A percentile compares a stretch with the other conserved stretches of the same genome.
phyloP scores from a whole-genome alignment of 1,140 invertebrate species.

The Cydia strobilella region DNA sequence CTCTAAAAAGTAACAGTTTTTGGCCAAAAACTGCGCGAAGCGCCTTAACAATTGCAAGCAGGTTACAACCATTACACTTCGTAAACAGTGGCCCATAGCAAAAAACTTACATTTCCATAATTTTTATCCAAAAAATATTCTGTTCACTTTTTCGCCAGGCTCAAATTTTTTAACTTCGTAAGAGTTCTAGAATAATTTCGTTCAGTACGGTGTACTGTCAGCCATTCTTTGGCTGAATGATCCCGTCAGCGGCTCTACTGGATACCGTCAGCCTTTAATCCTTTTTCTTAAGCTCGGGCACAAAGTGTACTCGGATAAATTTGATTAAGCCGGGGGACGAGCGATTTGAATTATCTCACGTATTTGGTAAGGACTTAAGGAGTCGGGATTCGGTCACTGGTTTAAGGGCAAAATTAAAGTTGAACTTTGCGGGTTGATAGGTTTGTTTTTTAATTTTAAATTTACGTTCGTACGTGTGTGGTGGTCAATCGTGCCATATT shows the following conservation, averaged over 20 bases:
- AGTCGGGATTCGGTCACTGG: background rate
- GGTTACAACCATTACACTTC: no score
- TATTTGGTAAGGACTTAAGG: background rate
- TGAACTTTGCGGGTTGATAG: background rate
- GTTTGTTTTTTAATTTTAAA: no score
- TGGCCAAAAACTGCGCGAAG: no score
- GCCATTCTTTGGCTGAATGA: background rate
- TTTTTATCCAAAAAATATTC: no score
- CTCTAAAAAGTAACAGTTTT: no score
- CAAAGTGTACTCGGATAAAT: conserved; percentile 4
- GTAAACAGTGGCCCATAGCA: no score
- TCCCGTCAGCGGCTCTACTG: background rate
- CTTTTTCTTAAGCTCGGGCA: background rate
- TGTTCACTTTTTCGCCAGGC: no score
- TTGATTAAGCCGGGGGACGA: background rate
- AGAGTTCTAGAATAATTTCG: background rate
- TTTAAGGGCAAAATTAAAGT: background rate
- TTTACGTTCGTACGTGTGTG: no score
- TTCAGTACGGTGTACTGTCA: background rate
- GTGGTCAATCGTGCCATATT: no score
- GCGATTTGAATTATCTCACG: background rate
- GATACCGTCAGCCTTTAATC: conserved; percentile 10
- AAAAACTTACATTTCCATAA: no score
- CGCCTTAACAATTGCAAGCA: no score
- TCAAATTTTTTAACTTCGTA: no score